Conservation (phyloP, 2,888 invertebrate species). For the Hypomecis punctinalis region DNA sequence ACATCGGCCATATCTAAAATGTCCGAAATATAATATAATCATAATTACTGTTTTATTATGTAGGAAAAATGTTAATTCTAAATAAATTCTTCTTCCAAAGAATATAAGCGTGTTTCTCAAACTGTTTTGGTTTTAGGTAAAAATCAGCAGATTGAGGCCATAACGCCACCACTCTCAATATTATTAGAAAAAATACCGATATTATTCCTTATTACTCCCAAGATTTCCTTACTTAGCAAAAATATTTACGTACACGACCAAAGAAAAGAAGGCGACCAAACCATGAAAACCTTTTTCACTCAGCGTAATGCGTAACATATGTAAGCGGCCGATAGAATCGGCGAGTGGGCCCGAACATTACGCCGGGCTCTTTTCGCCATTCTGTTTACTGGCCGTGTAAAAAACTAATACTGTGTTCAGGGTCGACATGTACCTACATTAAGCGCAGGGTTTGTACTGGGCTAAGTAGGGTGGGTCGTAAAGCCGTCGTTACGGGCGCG, state of each 20-base stretch:
- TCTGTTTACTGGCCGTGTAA: slow-evolving; percentile 61
- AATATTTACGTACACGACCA: slow-evolving; percentile 26
- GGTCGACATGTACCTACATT: slow-evolving; percentile 54
- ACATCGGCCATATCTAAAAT: too few species aligned
- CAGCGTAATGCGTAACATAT: slow-evolving; percentile 59
- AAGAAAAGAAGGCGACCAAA: slow-evolving; percentile 38
- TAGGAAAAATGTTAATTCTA: too few species aligned
- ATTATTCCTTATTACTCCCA: slow-evolving; percentile 8
- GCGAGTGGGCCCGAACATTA: slow-evolving; percentile 59
- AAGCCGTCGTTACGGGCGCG: slow-evolving; percentile 66
- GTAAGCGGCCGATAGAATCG: slow-evolving; percentile 62
- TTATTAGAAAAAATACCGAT: not conserved
- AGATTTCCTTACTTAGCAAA: slow-evolving; percentile 22
- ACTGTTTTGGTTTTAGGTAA: too few species aligned
- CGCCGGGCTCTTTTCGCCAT: slow-evolving; percentile 45
- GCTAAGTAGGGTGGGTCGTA: slow-evolving; percentile 66
- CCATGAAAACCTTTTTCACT: slow-evolving; percentile 48
- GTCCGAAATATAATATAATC: too few species aligned
- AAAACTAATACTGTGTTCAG: slow-evolving; percentile 64
- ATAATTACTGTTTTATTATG: too few species aligned
- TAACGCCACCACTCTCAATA: not conserved
- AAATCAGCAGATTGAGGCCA: too few species aligned
- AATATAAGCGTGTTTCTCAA: too few species aligned
- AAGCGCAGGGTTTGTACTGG: slow-evolving; percentile 68
- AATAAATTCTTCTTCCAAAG: too few species aligned